Evolutionary conservation across 2,797 vertebrate species (phyloP).

Genomic region (Prionace glauca): DNA sequence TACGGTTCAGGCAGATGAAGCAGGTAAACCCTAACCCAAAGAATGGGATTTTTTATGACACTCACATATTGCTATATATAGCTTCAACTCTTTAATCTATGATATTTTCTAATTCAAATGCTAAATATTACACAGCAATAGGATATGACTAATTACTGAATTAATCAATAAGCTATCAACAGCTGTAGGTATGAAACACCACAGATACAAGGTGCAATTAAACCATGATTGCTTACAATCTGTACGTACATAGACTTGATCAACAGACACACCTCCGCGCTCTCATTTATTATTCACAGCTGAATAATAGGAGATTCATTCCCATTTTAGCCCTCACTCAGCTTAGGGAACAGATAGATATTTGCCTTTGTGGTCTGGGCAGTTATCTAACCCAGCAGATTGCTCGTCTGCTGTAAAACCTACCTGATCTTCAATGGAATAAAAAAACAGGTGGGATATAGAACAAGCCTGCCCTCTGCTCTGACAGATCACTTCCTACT

Average conservation of each 20-base stretch:
- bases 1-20: too few relatives aligned
- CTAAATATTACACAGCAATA: not conserved
- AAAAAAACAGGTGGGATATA: not conserved
- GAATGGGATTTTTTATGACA: not conserved
- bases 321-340: not conserved
- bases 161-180: not conserved
- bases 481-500: not conserved
- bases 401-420: not conserved
- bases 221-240: not conserved
- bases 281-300: not conserved
- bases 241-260: not conserved
- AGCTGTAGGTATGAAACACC: not conserved
- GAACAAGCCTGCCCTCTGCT: not conserved
- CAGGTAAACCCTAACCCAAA: not conserved
- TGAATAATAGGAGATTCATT: not conserved
- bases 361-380: not conserved
- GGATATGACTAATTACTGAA: not conserved
- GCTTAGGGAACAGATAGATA: not conserved
- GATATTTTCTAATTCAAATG: not conserved
- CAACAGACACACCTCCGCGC: not conserved
- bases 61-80: not conserved
- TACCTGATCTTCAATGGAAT: not conserved
- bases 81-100: not conserved
- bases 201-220: not conserved
- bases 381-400: not conserved